Evolutionary conservation across 2,797 vertebrate genomes (phyloP), one percentile per base, ranked within the genome.

Genomic region (Alcedo atthis): DNA sequence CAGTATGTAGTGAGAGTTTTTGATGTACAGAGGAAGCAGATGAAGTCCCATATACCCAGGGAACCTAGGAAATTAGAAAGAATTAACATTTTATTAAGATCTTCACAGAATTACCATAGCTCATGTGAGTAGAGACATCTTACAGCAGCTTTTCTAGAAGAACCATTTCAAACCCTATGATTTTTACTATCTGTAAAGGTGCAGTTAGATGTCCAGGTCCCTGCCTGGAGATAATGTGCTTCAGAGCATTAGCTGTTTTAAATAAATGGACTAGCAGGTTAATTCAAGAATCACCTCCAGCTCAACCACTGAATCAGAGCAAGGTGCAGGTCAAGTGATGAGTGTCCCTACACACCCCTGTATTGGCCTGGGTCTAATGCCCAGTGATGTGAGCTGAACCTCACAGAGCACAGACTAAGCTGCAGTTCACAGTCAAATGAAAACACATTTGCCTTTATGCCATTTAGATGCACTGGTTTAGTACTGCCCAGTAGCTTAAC

Each of bases 61-160:
- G 69, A 76, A 94, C 94, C 97, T 98, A 63, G 54, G 77, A 89
- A 81, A 81, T 63, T 6, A 78, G 61, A 32, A 80, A 85, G 17
- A 33, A 67, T 37, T 46, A 54, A 70, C 28, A 66, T 69, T 62
- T 67, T 22, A 46, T 24, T 35, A 59, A 78, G 26, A 40, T 61
- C 45, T 71, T 42, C 33, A 80, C 4, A 54, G 58, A 88, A 59
- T 51, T 69, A 68, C 15, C 61, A 68, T 0, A 53, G 14, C 33
- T 55, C 8, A n/a, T 14, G 20, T 33, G 14, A 79, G 46, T 1
- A 70, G 24, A 89, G 25, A 76, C 14, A 76, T 45, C 25, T 45
- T 63, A 5, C 48, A 75, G 32, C 1, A 73, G 51, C 33, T 40
- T 66, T 59, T 35, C 21, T 16, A 76, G 28, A 7, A 70, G 21